phyloP scores from a whole-genome alignment of 1,140 invertebrate genomes.

The Drosophila tropicalis region DNA sequence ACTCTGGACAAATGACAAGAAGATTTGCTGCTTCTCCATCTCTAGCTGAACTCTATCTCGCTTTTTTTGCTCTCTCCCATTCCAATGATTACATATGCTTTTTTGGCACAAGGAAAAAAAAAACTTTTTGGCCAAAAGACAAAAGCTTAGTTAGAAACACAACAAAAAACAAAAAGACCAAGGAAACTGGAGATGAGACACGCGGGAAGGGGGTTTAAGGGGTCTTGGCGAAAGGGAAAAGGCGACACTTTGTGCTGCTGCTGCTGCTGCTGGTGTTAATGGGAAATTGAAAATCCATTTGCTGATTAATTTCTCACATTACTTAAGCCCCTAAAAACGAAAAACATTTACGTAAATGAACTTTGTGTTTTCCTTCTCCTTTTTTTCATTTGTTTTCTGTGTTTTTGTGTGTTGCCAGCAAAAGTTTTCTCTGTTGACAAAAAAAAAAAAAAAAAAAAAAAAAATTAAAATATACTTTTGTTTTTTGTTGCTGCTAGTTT shows the following conservation, averaged over 20 bases:
- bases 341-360: conserved; percentile 79
- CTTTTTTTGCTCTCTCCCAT: background rate
- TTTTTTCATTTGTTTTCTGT: conserved; percentile 33
- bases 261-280: conserved; percentile 61
- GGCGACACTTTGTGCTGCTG: conserved; percentile 26
- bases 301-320: conserved; percentile 74
- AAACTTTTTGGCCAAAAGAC: conserved; percentile 21
- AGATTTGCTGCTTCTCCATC: conserved; percentile 43
- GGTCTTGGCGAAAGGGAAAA: background rate
- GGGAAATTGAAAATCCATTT: conserved; percentile 80
- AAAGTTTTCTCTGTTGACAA: conserved; percentile 32
- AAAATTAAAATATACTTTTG: background rate
- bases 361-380: conserved; percentile 51
- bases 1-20: conserved; percentile 54
- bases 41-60: conserved; percentile 12
- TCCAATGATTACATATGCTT: conserved; percentile 34
- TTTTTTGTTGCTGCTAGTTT: conserved; percentile 46
- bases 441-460: conserved; percentile 20
- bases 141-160: conserved; percentile 32
- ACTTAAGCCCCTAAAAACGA: conserved; percentile 34
- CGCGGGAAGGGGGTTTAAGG: background rate
- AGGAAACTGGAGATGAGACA: background rate
- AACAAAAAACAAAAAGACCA: background rate
- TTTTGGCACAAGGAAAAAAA: conserved; percentile 1
- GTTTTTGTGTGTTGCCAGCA: conserved; percentile 29